These are phyloP conservation scores for Agrochola lychnidis DNA, from an alignment of 2,888 invertebrate species.

Conservation along the genomic window DNA sequence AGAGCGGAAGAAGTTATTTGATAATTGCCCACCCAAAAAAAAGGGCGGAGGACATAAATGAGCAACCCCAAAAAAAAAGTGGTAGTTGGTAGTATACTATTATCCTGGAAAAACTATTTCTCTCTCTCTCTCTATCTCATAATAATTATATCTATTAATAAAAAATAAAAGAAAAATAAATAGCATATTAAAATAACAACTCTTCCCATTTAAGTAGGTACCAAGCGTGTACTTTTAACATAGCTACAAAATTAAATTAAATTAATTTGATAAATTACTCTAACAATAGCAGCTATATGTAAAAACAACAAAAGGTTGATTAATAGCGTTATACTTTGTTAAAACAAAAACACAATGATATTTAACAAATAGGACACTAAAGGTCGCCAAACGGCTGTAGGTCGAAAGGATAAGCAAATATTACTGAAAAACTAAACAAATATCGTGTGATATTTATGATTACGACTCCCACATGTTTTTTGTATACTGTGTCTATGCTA, in stretches of 20 bases:
- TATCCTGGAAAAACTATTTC: too few species aligned
- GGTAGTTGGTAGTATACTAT: too few species aligned
- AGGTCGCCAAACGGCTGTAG: slow-evolving; percentile 55
- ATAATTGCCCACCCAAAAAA: too few species aligned
- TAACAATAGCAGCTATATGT: slow-evolving; percentile 39
- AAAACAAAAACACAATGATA: slow-evolving; percentile 46
- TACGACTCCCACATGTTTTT: slow-evolving; percentile 28
- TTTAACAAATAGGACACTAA: slow-evolving; percentile 37
- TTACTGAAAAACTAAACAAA: slow-evolving; percentile 46
- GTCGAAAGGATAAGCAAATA: slow-evolving; percentile 49
- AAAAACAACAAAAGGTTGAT: slow-evolving; percentile 52
- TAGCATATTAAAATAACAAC: background rate
- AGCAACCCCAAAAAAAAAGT: too few species aligned
- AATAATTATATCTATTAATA: too few species aligned
- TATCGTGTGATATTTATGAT: slow-evolving; percentile 19
- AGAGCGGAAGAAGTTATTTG: too few species aligned
- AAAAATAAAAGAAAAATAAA: background rate
- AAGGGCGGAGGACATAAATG: too few species aligned
- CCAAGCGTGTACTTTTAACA: slow-evolving; percentile 6
- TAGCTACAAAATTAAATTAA: slow-evolving; percentile 19
- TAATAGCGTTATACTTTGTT: slow-evolving; percentile 55
- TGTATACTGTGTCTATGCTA: background rate
- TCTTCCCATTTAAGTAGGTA: background rate
- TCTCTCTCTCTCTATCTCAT: too few species aligned
- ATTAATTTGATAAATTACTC: slow-evolving; percentile 32